Conservation (phyloP, 2,797 vertebrate species). For the Pachyuromys duprasi region DNA sequence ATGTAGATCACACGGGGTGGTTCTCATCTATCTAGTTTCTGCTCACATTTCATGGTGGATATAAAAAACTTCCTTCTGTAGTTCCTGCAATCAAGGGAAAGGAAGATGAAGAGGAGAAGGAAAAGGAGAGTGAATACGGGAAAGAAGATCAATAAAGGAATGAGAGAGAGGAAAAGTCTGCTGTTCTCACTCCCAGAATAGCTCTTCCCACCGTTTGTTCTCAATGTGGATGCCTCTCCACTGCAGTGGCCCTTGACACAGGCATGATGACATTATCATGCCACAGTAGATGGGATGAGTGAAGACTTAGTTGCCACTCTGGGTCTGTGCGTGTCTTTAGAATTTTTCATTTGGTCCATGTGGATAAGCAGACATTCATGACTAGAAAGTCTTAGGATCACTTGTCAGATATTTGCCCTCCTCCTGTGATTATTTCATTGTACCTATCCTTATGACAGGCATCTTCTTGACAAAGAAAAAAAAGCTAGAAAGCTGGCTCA, state of each 20-base stretch:
- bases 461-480: not conserved
- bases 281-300: not conserved
- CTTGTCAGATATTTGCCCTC: not conserved
- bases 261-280: rapidly evolving
- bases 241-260: not conserved
- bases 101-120: not conserved
- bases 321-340: not conserved
- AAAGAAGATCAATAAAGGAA: not conserved
- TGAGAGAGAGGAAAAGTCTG: not conserved
- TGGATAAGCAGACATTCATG: not conserved
- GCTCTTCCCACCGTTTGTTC: not conserved
- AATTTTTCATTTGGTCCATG: not conserved
- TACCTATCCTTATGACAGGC: not conserved
- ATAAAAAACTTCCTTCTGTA: not conserved
- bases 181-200: not conserved
- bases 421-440: not conserved
- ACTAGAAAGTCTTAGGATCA: not conserved
- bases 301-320: not conserved
- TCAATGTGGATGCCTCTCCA: not conserved
- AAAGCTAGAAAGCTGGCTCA: not conserved
- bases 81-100: not conserved
- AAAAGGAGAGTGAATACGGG: not conserved
- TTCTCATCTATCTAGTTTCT: not conserved
- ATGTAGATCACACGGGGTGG: not conserved
- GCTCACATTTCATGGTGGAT: not conserved